Evolutionary conservation across 2,888 invertebrate species (phyloP).

Genomic region (Meiosimyza platycephala): DNA sequence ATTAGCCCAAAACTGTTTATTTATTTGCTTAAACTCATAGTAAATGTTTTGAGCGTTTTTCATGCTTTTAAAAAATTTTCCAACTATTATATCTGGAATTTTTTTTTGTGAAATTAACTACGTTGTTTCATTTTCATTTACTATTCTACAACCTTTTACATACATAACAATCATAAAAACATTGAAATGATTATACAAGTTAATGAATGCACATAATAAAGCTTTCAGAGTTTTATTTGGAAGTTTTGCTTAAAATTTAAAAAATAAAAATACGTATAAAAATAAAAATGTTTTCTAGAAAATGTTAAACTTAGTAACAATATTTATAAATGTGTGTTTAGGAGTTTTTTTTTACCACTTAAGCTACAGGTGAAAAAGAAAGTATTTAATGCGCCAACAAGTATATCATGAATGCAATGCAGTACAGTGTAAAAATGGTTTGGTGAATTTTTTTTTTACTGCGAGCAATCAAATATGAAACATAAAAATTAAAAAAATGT

Average conservation of each 20-base stretch:
- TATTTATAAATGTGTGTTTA: constrained; percentile 6
- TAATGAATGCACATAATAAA: constrained; percentile 2
- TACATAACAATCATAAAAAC: constrained; percentile 1
- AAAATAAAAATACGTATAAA: too few species aligned
- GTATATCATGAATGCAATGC: neutral
- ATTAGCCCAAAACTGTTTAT: too few species aligned
- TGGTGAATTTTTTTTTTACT: too few species aligned
- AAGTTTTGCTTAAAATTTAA: constrained; percentile 26
- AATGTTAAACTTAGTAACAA: neutral
- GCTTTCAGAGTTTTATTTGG: constrained; percentile 47
- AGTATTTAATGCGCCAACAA: neutral
- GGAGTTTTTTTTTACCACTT: too few species aligned
- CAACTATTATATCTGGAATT: too few species aligned
- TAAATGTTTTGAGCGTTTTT: too few species aligned
- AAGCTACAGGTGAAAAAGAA: too few species aligned
- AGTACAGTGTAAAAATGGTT: neutral
- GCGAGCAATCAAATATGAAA: too few species aligned
- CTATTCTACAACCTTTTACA: constrained; percentile 27
- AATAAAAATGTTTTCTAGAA: neutral
- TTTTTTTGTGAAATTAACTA: too few species aligned
- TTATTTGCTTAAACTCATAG: too few species aligned
- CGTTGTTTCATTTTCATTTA: too few species aligned
- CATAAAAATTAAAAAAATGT: neutral
- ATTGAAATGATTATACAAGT: constrained; percentile 4
- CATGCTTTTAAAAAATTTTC: too few species aligned